Base-by-base conservation (phyloP, 2,797 vertebrate species). In the Pachyuromys duprasi region DNA sequence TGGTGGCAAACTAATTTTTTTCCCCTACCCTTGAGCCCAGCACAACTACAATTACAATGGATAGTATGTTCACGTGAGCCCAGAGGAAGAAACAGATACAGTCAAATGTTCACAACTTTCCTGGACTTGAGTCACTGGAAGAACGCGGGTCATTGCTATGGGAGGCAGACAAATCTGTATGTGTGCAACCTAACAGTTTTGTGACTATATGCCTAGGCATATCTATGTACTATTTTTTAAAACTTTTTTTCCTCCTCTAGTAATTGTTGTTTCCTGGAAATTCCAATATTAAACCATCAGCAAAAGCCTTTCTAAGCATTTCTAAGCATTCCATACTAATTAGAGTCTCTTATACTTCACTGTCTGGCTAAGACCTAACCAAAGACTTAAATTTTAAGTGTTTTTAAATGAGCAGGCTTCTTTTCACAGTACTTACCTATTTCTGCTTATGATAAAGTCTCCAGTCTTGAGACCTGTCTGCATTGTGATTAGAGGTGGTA, bases 201-300 rank as follows among this genome's bases (percentile, higher is more conserved):
- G 78, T 76, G 42, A 93, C 67, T 91, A 91, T 39, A 69, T 17
- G 15, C 12, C 93, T 87, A 92, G 65, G 36, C 79, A 90, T 69
- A 70, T 24, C 15, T 57, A 57, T 57, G 17, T 4, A 57, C 2
- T 57, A 57, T 57, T 57, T 57, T 57, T 57, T 57, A 17, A 15
- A 57, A 57, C 55, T 17, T 57, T 57, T 49, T 57, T 18, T 49
- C 49, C 49, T 18, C 55, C 55, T 78, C 33, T 96, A 63, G 69
- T 91, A 84, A 93, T 87, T 72, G 26, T 90, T 95, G 80, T 95
- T 93, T 96, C 87, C 55, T 49, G 26, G 75, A 95, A 96, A 96
- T 49, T 96, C 53, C 39, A 36, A 80, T 81, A 81, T 89, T 57
- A 93, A 96, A 92, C 70, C 31, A 55, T 53, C 72, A 93, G 84